Conservation (phyloP, 2,888 invertebrate genomes). For the Eristalis tenax region DNA sequence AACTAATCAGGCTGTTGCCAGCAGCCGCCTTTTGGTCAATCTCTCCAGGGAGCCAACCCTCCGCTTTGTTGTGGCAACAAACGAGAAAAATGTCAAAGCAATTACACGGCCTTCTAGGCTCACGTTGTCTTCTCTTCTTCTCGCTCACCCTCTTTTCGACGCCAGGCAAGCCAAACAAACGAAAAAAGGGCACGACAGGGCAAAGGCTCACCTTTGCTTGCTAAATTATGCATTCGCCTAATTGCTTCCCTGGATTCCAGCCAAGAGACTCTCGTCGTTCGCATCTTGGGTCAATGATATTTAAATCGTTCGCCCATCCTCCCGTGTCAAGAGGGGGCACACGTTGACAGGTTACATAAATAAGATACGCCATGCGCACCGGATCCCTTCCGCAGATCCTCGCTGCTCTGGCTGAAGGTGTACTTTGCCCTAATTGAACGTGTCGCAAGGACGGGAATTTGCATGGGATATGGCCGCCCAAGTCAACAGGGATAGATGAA, state of each 20-base stretch:
- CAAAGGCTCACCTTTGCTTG: conserved; percentile 17
- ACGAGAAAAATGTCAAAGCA: conserved; percentile 34
- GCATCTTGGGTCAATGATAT: conserved; percentile 2
- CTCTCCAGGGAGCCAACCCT: neutral
- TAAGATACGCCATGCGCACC: neutral
- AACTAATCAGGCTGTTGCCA: conserved; percentile 30
- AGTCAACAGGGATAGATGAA: no score
- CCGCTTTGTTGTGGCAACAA: neutral
- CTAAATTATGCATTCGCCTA: conserved; percentile 30
- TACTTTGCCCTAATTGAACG: neutral
- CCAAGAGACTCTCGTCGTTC: neutral
- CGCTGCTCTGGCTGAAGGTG: neutral
- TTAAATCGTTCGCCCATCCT: neutral
- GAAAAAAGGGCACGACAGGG: neutral
- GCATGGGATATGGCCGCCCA: neutral
- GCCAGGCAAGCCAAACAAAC: neutral
- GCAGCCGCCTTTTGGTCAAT: neutral
- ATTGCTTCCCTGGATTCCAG: conserved; percentile 32
- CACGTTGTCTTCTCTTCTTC: neutral
- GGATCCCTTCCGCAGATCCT: neutral
- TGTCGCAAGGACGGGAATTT: neutral
- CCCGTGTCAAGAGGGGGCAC: neutral
- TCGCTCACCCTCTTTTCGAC: neutral
- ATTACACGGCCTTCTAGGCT: conserved; percentile 20
- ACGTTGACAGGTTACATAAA: neutral